A percentile compares a stretch with the other conserved stretches of the same genome.
These are phyloP conservation scores for Morus bassanus DNA, from an alignment of 2,797 vertebrate genomes.

Conservation along the genomic window DNA sequence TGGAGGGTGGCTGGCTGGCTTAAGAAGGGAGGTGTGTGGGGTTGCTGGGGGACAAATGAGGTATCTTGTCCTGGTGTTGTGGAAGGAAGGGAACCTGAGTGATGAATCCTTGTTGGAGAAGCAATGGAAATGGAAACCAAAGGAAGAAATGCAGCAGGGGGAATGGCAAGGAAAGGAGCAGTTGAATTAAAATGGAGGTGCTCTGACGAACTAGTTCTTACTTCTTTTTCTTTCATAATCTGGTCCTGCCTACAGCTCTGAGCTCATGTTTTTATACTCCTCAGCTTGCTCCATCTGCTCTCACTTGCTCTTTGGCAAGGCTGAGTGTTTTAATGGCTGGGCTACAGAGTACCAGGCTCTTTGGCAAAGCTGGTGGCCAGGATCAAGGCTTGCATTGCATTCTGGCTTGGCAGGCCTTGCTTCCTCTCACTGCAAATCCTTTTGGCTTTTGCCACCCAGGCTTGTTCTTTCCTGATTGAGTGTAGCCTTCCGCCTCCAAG, in stretches of 20 bases:
- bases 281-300: background rate
- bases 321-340: background rate
- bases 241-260: background rate
- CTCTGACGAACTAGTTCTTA: background rate
- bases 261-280: background rate
- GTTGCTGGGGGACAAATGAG: background rate
- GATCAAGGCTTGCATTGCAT: background rate
- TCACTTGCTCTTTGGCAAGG: background rate
- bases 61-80: background rate
- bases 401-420: background rate
- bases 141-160: background rate
- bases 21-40: background rate
- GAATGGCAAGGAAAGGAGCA: background rate
- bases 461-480: background rate
- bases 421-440: background rate
- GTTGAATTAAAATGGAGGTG: background rate
- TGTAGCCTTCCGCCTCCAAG: background rate
- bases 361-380: background rate
- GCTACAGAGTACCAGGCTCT: background rate
- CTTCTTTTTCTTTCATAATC: background rate
- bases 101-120: background rate
- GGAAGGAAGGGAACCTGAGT: background rate
- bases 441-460: background rate
- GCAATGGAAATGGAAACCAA: background rate
- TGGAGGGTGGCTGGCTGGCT: background rate